Conservation (phyloP, 2,888 invertebrate species). For the Biston stratarius region DNA sequence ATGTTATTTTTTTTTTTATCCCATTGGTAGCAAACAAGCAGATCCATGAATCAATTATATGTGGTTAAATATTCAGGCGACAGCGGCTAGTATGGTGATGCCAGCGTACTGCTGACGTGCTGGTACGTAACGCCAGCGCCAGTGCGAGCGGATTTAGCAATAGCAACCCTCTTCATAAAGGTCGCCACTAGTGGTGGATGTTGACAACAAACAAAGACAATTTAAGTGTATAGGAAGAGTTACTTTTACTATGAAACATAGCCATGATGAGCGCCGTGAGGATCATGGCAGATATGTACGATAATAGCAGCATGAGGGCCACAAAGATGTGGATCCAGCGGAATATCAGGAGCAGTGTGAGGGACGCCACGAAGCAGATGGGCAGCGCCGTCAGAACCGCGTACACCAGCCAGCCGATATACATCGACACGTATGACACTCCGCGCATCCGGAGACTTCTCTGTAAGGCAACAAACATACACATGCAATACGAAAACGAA, state of each 20-base stretch:
- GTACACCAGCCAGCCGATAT: constrained; percentile 70
- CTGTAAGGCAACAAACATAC: constrained; percentile 51
- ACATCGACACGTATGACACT: constrained; percentile 68
- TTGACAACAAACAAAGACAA: background rate
- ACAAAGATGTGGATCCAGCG: constrained; percentile 74
- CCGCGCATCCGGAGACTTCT: constrained; percentile 67
- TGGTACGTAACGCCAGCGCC: too few species aligned
- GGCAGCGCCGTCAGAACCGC: constrained; percentile 69
- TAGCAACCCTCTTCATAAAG: too few species aligned
- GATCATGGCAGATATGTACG: constrained; percentile 70
- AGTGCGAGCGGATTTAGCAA: too few species aligned
- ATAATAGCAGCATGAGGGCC: constrained; percentile 62
- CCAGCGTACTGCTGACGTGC: too few species aligned
- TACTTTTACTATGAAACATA: constrained; percentile 72
- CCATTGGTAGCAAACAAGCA: too few species aligned
- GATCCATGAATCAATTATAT: too few species aligned
- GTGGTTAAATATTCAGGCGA: too few species aligned
- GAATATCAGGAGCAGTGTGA: constrained; percentile 72
- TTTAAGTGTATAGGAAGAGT: constrained; percentile 17
- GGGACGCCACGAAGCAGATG: constrained; percentile 62
- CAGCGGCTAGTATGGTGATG: too few species aligned
- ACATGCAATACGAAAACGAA: too few species aligned
- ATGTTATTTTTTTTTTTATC: too few species aligned
- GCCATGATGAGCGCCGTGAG: constrained; percentile 73
- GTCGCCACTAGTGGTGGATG: too few species aligned